Evolutionary conservation across 2,888 invertebrate species (phyloP).

Genomic region (Agrotis segetum): DNA sequence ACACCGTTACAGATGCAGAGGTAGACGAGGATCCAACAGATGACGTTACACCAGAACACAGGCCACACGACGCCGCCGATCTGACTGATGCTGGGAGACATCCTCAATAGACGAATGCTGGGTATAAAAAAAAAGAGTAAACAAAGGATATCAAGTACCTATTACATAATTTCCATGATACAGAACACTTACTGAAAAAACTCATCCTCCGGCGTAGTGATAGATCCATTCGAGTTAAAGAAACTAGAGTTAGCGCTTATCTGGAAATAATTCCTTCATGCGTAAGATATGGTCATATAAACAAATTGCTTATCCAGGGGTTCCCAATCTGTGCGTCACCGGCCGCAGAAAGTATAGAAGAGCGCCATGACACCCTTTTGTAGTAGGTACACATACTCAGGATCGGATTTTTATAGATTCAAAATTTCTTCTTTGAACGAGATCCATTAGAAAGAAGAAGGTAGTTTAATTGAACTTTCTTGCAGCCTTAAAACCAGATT

Average conservation of each 20-base stretch:
- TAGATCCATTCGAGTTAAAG: slow-evolving; percentile 76
- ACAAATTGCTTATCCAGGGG: slow-evolving; percentile 20
- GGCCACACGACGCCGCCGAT: slow-evolving; percentile 96
- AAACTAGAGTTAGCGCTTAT: slow-evolving; percentile 80
- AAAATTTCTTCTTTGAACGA: too few species aligned
- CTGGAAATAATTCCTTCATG: slow-evolving; percentile 75
- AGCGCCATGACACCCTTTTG: too few species aligned
- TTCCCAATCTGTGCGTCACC: too few species aligned
- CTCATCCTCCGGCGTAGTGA: slow-evolving; percentile 94
- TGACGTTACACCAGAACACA: slow-evolving; percentile 93
- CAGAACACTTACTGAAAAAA: slow-evolving; percentile 94
- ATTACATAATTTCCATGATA: neutral
- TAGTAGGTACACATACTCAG: too few species aligned
- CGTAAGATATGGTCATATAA: slow-evolving; percentile 28
- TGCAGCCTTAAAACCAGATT: too few species aligned
- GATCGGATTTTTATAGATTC: too few species aligned
- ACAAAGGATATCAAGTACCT: neutral
- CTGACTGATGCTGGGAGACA: slow-evolving; percentile 94
- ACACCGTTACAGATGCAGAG: slow-evolving; percentile 97
- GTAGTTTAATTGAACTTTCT: too few species aligned
- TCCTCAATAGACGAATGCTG: slow-evolving; percentile 95
- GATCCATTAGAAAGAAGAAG: too few species aligned
- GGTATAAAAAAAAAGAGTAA: slow-evolving; percentile 62
- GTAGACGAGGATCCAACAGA: slow-evolving; percentile 96
- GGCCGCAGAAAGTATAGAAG: too few species aligned